Percentiles rank a stretch among this genome's conserved stretches.
These are phyloP conservation scores for Lathamus discolor DNA, from an alignment of 2,113 vertebrate species.

Conservation along the genomic window DNA sequence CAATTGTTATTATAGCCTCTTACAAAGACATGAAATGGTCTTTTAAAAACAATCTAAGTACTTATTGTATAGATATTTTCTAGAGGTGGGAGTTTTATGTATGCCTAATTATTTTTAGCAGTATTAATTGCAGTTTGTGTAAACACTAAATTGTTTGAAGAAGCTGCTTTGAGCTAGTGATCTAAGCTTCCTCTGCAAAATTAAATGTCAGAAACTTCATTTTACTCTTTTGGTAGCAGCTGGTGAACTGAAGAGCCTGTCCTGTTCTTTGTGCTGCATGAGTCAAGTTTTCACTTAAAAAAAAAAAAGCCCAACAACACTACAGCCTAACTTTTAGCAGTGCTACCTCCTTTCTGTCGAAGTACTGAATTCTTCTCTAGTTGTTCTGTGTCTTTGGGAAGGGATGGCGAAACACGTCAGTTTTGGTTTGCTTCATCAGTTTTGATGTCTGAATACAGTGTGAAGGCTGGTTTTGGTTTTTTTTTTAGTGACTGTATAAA, in stretches of 20 bases:
- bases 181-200: slow-evolving; percentile 36
- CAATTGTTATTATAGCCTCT: slow-evolving; percentile 6
- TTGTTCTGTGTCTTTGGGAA: slow-evolving; percentile 15
- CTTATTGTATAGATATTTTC: slow-evolving; percentile 53
- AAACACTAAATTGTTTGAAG: slow-evolving; percentile 43
- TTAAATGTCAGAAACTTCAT: neutral
- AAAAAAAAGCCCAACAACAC: neutral
- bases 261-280: slow-evolving; percentile 32
- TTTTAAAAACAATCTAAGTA: slow-evolving; percentile 37
- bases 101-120: slow-evolving; percentile 18
- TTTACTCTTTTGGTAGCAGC: slow-evolving; percentile 20
- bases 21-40: neutral
- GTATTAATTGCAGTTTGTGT: slow-evolving; percentile 55
- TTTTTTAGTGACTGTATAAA: neutral
- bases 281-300: slow-evolving; percentile 37
- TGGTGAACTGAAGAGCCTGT: slow-evolving; percentile 1
- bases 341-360: slow-evolving; percentile 70
- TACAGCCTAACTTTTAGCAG: slow-evolving; percentile 46
- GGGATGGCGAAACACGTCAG: neutral
- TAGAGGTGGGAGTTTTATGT: slow-evolving; percentile 42
- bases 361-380: slow-evolving; percentile 49
- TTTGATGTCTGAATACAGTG: slow-evolving; percentile 8
- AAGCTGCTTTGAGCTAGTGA: slow-evolving; percentile 30
- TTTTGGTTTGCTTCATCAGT: slow-evolving; percentile 17
- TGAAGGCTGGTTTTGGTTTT: neutral